Evolutionary conservation across 2,797 vertebrate species (phyloP).

Genomic region (Hephaestus fuliginosus): DNA sequence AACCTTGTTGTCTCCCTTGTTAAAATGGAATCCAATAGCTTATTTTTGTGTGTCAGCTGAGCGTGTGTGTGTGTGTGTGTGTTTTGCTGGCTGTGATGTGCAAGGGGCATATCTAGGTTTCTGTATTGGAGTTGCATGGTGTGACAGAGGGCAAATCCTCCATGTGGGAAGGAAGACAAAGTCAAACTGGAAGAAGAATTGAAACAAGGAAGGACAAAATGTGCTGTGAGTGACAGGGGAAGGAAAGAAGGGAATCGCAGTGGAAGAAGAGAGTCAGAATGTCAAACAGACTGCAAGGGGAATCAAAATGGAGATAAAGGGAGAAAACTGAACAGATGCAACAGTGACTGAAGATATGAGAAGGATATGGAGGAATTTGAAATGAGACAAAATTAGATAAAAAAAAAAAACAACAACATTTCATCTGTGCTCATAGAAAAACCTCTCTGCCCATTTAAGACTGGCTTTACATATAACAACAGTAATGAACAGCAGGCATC

Average conservation of each 20-base stretch:
- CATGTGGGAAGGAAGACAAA: background rate
- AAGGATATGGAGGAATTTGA: background rate
- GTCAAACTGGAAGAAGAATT: conserved; percentile 18
- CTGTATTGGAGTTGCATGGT: background rate
- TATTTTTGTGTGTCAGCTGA: conserved; percentile 25
- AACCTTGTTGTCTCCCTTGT: conserved; percentile 50
- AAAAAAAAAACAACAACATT: no score
- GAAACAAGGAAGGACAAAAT: background rate
- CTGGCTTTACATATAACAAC: background rate
- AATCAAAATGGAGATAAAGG: conserved; percentile 15
- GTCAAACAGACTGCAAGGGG: conserved; percentile 13
- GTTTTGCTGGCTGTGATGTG: conserved; percentile 18
- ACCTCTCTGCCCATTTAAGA: background rate
- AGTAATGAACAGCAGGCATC: background rate
- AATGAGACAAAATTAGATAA: background rate
- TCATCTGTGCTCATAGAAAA: background rate
- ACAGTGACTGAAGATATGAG: background rate
- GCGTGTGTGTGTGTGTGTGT: background rate
- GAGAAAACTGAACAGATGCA: conserved; percentile 2
- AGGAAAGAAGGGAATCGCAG: background rate
- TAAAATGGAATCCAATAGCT: conserved; percentile 46
- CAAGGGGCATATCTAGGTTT: background rate
- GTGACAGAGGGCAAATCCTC: background rate
- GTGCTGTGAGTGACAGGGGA: conserved; percentile 11
- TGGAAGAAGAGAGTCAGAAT: background rate